Conservation (phyloP, 2,888 invertebrate species). For the Lissocephala sabroskyi region DNA sequence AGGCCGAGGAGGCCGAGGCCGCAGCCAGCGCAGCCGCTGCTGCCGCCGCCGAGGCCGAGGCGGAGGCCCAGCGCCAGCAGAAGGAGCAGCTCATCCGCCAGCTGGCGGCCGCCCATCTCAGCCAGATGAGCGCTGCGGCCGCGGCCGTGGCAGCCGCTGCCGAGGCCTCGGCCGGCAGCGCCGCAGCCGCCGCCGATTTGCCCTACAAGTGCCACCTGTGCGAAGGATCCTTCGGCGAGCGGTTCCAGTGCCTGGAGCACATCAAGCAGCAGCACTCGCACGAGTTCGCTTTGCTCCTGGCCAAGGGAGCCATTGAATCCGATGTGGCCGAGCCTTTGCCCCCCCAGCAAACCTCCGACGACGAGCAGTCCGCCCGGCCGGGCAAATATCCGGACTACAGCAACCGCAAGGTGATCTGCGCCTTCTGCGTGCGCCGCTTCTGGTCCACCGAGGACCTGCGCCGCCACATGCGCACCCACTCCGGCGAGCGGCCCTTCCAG, state of each 20-base stretch:
- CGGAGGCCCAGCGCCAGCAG: conserved; percentile 56
- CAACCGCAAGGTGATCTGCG: conserved; percentile 90
- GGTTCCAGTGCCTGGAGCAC: conserved; percentile 87
- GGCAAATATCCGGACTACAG: conserved; percentile 90
- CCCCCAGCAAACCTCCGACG: conserved; percentile 34
- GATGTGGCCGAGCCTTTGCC: conserved; percentile 68
- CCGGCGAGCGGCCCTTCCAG: conserved; percentile 92
- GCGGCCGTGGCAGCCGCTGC: conserved; percentile 15
- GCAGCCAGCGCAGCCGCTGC: conserved; percentile 36
- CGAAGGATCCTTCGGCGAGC: conserved; percentile 86
- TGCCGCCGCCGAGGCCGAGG: conserved; percentile 36
- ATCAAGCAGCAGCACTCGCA: conserved; percentile 82
- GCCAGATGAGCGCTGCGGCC: conserved; percentile 57
- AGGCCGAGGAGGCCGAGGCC: conserved; percentile 42
- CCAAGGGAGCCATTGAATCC: conserved; percentile 83
- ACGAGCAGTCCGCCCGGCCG: conserved; percentile 75
- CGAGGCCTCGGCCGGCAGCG: background rate
- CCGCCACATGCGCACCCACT: conserved; percentile 94
- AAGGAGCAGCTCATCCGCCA: conserved; percentile 57
- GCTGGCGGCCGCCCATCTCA: conserved; percentile 75
- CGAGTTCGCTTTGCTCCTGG: conserved; percentile 87
- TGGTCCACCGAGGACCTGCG: conserved; percentile 96
- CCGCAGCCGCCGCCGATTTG: conserved; percentile 73
- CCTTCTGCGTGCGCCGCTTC: conserved; percentile 93
- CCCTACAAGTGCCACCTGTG: conserved; percentile 95